Percentiles rank a stretch among this genome's conserved stretches.
phyloP scores from a whole-genome alignment of 2,888 invertebrate species.

The Pristionchus fissidentatus region DNA sequence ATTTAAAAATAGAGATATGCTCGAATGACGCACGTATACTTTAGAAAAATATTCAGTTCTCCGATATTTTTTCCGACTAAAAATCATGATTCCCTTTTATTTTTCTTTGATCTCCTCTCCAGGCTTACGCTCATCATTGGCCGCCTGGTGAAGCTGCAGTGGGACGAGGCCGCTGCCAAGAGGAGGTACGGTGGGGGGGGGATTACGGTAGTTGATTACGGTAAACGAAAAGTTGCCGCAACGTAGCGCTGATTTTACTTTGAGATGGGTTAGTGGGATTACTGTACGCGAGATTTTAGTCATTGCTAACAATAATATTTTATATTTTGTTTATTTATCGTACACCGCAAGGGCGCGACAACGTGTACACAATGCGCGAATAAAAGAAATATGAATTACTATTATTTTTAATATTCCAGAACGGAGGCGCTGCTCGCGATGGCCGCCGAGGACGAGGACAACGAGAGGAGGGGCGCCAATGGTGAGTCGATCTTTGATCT shows the following conservation, averaged over 20 bases:
- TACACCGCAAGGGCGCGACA: too few species aligned
- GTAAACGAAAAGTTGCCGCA: constrained; percentile 23
- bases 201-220: constrained; percentile 27
- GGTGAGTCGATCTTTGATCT: constrained; percentile 53
- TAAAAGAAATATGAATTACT: neutral
- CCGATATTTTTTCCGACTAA: too few species aligned
- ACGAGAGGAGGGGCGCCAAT: constrained; percentile 56
- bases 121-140: constrained; percentile 59
- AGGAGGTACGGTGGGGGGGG: constrained; percentile 40
- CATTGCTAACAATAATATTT: too few species aligned
- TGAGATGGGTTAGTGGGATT: neutral
- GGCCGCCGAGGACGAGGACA: constrained; percentile 56
- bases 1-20: neutral
- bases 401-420: neutral
- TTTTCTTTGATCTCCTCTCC: constrained; percentile 3
- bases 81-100: too few species aligned
- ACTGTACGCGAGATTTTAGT: too few species aligned
- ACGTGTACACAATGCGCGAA: too few species aligned
- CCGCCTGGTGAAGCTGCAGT: constrained; percentile 59
- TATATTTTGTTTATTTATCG: too few species aligned
- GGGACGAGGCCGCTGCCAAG: constrained; percentile 60
- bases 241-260: neutral
- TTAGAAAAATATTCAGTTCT: too few species aligned
- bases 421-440: constrained; percentile 61
- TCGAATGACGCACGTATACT: neutral